A percentile compares a stretch with the other conserved stretches of the same genome.
These are phyloP conservation scores for Tinea pellionella DNA, from an alignment of 2,888 invertebrate species.

Conservation along the genomic window DNA sequence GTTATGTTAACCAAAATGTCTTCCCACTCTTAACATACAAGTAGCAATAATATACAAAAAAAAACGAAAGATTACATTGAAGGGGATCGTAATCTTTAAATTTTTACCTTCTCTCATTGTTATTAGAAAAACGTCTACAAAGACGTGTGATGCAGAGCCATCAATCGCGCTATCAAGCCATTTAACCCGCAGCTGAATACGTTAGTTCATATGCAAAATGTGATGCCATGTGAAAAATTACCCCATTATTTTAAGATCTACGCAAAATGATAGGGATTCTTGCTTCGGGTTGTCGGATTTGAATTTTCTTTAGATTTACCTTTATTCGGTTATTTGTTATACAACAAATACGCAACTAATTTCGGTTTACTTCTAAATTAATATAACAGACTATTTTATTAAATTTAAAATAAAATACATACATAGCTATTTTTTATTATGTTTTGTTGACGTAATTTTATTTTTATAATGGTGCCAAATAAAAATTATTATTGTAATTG, in stretches of 20 bases:
- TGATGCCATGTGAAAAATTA: conserved; percentile 52
- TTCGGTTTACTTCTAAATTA: too few species aligned
- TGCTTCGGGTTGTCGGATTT: conserved; percentile 7
- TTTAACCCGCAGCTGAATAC: conserved; percentile 39
- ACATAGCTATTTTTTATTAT: too few species aligned
- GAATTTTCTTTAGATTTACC: neutral
- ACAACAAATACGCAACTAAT: too few species aligned
- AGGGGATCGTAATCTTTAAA: neutral
- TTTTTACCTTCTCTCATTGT: neutral
- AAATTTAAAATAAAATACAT: too few species aligned
- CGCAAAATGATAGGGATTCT: conserved; percentile 39
- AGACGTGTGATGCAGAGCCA: conserved; percentile 4
- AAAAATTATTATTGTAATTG: too few species aligned
- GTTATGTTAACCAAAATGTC: too few species aligned
- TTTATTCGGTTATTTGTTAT: neutral
- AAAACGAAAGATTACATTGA: neutral
- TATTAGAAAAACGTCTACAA: neutral
- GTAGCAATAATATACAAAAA: too few species aligned
- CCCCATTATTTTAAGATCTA: conserved; percentile 55
- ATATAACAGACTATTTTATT: too few species aligned
- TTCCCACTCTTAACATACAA: too few species aligned
- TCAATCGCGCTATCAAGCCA: conserved; percentile 17
- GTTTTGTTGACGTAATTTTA: too few species aligned
- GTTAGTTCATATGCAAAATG: conserved; percentile 58
- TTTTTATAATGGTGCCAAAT: too few species aligned